phyloP scores from a whole-genome alignment of 2,113 vertebrate genomes.

The Mellivora capensis region DNA sequence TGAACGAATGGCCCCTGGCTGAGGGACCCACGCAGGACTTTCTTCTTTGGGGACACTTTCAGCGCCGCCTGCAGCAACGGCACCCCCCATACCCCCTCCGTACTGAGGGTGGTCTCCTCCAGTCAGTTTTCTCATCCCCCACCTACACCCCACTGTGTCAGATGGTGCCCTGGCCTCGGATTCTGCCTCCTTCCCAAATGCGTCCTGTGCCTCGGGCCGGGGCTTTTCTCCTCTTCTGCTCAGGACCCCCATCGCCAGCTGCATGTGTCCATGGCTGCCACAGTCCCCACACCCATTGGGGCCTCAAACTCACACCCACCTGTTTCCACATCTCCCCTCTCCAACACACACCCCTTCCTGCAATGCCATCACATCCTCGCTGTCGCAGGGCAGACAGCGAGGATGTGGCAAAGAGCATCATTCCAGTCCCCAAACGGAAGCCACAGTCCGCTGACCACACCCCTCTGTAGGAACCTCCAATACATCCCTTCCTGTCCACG shows the following conservation, averaged over 20 bases:
- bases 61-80: not conserved
- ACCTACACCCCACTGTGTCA: not conserved
- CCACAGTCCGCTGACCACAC: not conserved
- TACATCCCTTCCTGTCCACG: accelerated
- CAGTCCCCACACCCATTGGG: too few species aligned
- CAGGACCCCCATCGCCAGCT: not conserved
- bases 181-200: too few species aligned
- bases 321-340: not conserved
- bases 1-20: not conserved
- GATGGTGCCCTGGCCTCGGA: not conserved
- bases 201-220: accelerated
- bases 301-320: not conserved
- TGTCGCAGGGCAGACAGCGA: too few species aligned
- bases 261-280: accelerated
- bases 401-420: not conserved
- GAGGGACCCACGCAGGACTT: accelerated
- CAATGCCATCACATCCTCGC: not conserved
- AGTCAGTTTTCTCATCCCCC: not conserved
- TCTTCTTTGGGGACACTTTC: not conserved
- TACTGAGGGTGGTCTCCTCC: not conserved
- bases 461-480: not conserved
- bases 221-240: not conserved
- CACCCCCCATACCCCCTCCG: accelerated
- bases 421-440: not conserved
- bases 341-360: not conserved